phyloP scores from a whole-genome alignment of 2,888 invertebrate species.

The Pandemis cinnamomeana region DNA sequence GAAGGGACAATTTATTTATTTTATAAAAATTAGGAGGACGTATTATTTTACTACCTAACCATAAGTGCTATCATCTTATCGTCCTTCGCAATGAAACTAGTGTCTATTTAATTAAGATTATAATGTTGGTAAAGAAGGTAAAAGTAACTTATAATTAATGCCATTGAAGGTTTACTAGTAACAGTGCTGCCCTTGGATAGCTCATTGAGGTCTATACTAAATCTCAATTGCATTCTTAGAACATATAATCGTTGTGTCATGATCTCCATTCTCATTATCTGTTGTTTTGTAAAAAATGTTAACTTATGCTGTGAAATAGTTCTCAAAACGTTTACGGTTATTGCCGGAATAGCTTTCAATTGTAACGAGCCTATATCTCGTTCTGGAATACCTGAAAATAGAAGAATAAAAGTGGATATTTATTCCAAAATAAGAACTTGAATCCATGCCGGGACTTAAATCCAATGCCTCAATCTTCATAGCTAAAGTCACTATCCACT shows the following conservation, averaged over 20 bases:
- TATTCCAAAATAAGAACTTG: too few species aligned
- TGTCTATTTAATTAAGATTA: not conserved
- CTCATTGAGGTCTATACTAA: constrained; percentile 67
- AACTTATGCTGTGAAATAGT: constrained; percentile 67
- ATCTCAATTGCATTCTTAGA: constrained; percentile 68
- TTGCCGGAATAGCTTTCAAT: constrained; percentile 71
- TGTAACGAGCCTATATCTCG: constrained; percentile 69
- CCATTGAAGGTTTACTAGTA: constrained; percentile 21
- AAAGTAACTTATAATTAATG: constrained; percentile 40
- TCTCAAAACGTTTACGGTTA: constrained; percentile 64
- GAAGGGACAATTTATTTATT: not conserved
- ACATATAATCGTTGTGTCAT: constrained; percentile 70
- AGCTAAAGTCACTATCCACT: too few species aligned
- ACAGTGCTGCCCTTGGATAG: constrained; percentile 52
- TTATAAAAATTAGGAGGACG: not conserved
- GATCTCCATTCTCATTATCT: constrained; percentile 70
- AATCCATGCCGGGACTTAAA: too few species aligned
- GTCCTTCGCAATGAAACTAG: not conserved
- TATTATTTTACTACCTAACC: too few species aligned
- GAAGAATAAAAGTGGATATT: not conserved
- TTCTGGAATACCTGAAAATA: constrained; percentile 64
- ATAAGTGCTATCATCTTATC: not conserved
- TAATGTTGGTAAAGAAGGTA: constrained; percentile 34
- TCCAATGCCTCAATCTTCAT: too few species aligned
- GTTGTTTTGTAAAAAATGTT: constrained; percentile 70